phyloP scores from a whole-genome alignment of 2,888 invertebrate genomes.

The Rhagonycha fulva region DNA sequence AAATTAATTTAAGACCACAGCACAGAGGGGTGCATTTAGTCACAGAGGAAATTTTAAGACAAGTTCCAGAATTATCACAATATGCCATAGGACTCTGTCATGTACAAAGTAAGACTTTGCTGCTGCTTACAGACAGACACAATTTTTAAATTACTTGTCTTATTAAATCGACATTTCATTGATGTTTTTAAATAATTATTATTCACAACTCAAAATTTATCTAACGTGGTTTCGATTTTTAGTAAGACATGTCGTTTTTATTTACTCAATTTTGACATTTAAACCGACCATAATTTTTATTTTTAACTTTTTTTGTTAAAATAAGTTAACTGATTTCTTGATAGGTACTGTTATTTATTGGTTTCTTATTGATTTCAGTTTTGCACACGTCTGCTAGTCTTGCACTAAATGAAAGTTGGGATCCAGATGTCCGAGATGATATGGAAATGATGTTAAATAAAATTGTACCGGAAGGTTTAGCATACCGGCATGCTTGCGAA shows the following conservation, averaged over 20 bases:
- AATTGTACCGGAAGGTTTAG: conserved; percentile 96
- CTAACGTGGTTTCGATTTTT: neutral
- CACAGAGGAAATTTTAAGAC: conserved; percentile 93
- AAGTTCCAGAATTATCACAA: conserved; percentile 92
- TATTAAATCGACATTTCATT: neutral
- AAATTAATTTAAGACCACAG: conserved; percentile 93
- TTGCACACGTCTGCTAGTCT: conserved; percentile 98
- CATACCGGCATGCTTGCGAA: conserved; percentile 95
- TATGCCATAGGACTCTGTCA: conserved; percentile 96
- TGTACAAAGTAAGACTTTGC: conserved; percentile 85
- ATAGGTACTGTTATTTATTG: neutral
- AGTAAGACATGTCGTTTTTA: neutral
- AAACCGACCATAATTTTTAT: neutral
- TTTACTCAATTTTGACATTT: neutral
- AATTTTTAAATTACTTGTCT: neutral
- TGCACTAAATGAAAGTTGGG: conserved; percentile 97
- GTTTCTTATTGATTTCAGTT: conserved; percentile 64
- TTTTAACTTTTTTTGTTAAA: neutral
- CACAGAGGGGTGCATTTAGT: conserved; percentile 96
- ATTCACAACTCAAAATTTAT: neutral
- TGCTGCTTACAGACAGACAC: neutral
- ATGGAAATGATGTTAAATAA: conserved; percentile 99
- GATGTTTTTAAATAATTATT: neutral
- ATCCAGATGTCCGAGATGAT: conserved; percentile 95
- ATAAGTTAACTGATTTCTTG: neutral